Percentiles rank a stretch among this genome's conserved stretches.
phyloP scores from a whole-genome alignment of 1,140 invertebrate genomes.

The Zaprionus ghesquierei region DNA sequence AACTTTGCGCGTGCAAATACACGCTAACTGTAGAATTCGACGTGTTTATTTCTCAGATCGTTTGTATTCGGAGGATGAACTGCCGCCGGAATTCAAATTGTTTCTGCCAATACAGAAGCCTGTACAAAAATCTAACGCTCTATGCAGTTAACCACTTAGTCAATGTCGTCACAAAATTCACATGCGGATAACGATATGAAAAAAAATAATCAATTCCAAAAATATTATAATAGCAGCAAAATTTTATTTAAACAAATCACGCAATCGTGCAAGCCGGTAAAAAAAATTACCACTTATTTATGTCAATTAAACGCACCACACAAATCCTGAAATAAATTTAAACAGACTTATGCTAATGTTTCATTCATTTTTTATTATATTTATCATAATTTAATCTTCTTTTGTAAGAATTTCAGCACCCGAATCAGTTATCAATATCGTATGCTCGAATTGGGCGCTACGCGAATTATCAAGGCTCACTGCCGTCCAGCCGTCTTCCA shows the following conservation, averaged over 20 bases:
- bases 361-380: neutral
- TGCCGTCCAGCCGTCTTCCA: conserved; percentile 95
- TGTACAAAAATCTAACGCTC: conserved; percentile 60
- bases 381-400: neutral
- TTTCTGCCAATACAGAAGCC: conserved; percentile 94
- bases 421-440: conserved; percentile 90
- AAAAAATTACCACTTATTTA: conserved; percentile 29
- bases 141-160: conserved; percentile 62
- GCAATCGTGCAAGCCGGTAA: conserved; percentile 28
- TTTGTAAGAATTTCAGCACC: conserved; percentile 89
- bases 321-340: conserved; percentile 36
- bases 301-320: conserved; percentile 20
- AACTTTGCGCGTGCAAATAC: conserved; percentile 98
- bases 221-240: neutral
- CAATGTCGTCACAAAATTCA: neutral
- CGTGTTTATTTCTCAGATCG: conserved; percentile 99
- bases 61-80: conserved; percentile 99
- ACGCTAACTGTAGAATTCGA: conserved; percentile 99
- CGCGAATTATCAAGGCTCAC: conserved; percentile 90
- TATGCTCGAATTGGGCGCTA: conserved; percentile 96
- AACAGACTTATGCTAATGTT: conserved; percentile 36
- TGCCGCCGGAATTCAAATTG: conserved; percentile 99
- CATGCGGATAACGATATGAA: neutral
- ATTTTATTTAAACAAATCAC: conserved; percentile 16
- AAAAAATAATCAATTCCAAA: neutral